Base-by-base conservation (phyloP, 1,140 invertebrate species). In the Berghia stephanieae region DNA sequence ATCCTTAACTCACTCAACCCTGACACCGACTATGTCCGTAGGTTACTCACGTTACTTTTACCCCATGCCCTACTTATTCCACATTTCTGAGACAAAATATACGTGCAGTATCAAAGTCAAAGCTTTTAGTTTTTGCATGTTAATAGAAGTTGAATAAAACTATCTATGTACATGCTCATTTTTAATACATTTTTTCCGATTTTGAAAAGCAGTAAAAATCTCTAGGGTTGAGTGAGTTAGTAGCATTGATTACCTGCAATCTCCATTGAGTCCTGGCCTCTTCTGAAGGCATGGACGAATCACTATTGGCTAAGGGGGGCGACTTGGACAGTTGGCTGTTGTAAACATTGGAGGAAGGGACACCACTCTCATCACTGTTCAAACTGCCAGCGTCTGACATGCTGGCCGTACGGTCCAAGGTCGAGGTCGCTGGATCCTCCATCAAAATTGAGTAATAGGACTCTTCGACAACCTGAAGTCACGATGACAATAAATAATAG, bases 201-300 rank as follows among this genome's bases (percentile, higher is more conserved):
- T n/a, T n/a, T n/a, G n/a, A n/a, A n/a, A n/a, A n/a, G n/a, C n/a
- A n/a, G n/a, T n/a, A n/a, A n/a, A n/a, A n/a, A n/a, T n/a, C n/a
- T n/a, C n/a, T n/a, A n/a, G n/a, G n/a, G n/a, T n/a, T n/a, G n/a
- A n/a, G n/a, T n/a, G n/a, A n/a, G n/a, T n/a, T n/a, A n/a, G n/a
- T n/a, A n/a, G n/a, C n/a, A n/a, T n/a, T n/a, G n/a, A n/a, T n/a
- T 36, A 68, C 91, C 80, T 92, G 89, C 60, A 78, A 46, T 13
- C 72, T 67, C 81, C 82, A 83, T 43, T 79, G 79, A 5, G 77
- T 68, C 67, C 80, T 81, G 8, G 60, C 79, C 2, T 86, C 85
- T 57, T 83, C 84, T 16, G 81, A 71, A 42, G 82, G 67, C 2
- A 80, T 63, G 6, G 80, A 80, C 0, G 79, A 92, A 71, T 92